Base-by-base conservation (phyloP, 1,140 invertebrate species). In the Rhopalosiphum padi region DNA sequence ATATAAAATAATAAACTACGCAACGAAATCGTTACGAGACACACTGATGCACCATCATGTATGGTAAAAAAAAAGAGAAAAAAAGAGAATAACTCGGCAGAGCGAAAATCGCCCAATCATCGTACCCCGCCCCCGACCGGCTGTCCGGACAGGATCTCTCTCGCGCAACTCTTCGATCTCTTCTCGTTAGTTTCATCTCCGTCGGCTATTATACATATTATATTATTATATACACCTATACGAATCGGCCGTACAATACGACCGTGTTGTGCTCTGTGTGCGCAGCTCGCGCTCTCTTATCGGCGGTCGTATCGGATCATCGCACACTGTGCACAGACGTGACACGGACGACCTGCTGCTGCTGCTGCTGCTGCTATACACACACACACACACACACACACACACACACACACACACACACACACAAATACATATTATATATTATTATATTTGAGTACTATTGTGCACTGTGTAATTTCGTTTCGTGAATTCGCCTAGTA, bases 81-180 rank as follows among this genome's bases (percentile, higher is more conserved):
- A 43, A 88, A 35, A 37, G n/a, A 89, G 51, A 90, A 55, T 68
- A 68, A 68, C 55, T 68, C 53, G 53, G 11, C 55, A 43, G 25
- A 89, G 88, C 88, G 51, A 90, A 90, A 90, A 90, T 90, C 89
- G 89, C 89, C 53, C 89, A 68, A 90, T 90, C 89, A 90, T 90
- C 55, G 89, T 90, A 68, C 37, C 53, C 89, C 60, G 25, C 89
- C 89, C 11, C 53, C 41, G 60, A 77, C 60, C 53, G 51, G 55
- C 53, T 30, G 23, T 60, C n/a, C 53, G 53, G 35, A 60, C 88
- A 23, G 51, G 35, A 37, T 60, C 53, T 60, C 43, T 60, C 43
- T 37, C n/a, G 15, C 4, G 60, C 60, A 77, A 77, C 60, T 46
- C 43, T 35, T 89, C 88, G 48, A 35, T 88, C 48, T 51, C 88